These are phyloP conservation scores for Xiphophorus hellerii DNA, from an alignment of 2,113 vertebrate genomes.

Conservation along the genomic window DNA sequence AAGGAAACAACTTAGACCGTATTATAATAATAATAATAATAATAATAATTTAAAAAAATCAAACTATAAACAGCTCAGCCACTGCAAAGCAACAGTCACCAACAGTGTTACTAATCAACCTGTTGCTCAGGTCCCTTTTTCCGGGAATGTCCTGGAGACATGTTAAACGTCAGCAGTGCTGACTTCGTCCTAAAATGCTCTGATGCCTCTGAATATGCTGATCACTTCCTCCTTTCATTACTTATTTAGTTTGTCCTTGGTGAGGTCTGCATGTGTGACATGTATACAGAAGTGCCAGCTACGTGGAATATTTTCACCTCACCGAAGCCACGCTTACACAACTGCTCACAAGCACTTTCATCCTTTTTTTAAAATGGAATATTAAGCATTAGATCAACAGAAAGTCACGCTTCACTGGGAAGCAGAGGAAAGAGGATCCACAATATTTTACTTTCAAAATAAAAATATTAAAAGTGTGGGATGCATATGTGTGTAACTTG, in stretches of 20 bases:
- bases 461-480: too few relatives aligned
- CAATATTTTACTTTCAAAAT: too few relatives aligned
- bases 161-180: conserved; percentile 58
- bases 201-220: conserved; percentile 73
- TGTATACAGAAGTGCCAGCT: conserved; percentile 19
- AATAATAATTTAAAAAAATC: neutral
- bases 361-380: too few relatives aligned
- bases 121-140: conserved; percentile 10
- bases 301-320: conserved; percentile 62
- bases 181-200: conserved; percentile 45
- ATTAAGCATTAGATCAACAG: too few relatives aligned
- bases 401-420: too few relatives aligned
- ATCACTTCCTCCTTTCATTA: conserved; percentile 68
- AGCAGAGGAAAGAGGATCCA: too few relatives aligned
- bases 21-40: neutral
- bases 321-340: neutral
- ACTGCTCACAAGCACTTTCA: too few relatives aligned
- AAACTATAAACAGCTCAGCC: too few relatives aligned
- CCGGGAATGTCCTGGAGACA: conserved; percentile 19
- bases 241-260: conserved; percentile 57
- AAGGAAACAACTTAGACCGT: neutral
- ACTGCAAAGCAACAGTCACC: conserved; percentile 2
- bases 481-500: too few relatives aligned
- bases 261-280: conserved; percentile 5
- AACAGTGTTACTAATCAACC: conserved; percentile 65